These are phyloP conservation scores for Grammomys surdaster DNA, from an alignment of 2,113 vertebrate species.

Conservation along the genomic window DNA sequence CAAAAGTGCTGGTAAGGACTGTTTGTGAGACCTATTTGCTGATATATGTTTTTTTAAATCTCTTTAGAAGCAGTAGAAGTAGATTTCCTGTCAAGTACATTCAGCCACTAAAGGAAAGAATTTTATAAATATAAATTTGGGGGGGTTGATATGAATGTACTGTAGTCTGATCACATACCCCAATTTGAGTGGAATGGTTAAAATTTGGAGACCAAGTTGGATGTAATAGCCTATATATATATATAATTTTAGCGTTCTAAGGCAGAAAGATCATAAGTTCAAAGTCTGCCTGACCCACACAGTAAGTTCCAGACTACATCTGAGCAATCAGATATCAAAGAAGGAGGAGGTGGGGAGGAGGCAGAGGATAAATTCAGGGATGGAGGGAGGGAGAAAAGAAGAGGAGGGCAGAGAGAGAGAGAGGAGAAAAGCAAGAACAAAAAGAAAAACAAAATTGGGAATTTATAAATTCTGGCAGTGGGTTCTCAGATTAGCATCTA, in stretches of 20 bases:
- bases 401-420: too few relatives aligned
- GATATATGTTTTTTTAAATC: neutral
- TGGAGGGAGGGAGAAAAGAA: neutral
- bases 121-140: conserved; percentile 13
- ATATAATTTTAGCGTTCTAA: neutral
- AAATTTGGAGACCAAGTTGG: neutral
- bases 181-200: conserved; percentile 43
- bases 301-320: neutral
- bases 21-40: conserved; percentile 41
- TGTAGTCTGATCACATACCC: neutral
- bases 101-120: conserved; percentile 31
- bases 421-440: neutral
- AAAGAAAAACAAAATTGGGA: conserved; percentile 8
- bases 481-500: conserved; percentile 9
- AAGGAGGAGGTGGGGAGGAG: too few relatives aligned
- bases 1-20: conserved; percentile 97
- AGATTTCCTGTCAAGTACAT: conserved; percentile 26
- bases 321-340: neutral
- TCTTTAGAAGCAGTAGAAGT: conserved; percentile 25
- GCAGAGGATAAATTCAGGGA: neutral
- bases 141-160: neutral
- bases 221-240: neutral
- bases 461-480: conserved; percentile 24
- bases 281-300: neutral
- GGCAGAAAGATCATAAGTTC: neutral